Evolutionary conservation across 30 jellyfish, hydroid and myxozoan genomes (phyloP).

Genomic region (Clytia hemisphaerica): DNA sequence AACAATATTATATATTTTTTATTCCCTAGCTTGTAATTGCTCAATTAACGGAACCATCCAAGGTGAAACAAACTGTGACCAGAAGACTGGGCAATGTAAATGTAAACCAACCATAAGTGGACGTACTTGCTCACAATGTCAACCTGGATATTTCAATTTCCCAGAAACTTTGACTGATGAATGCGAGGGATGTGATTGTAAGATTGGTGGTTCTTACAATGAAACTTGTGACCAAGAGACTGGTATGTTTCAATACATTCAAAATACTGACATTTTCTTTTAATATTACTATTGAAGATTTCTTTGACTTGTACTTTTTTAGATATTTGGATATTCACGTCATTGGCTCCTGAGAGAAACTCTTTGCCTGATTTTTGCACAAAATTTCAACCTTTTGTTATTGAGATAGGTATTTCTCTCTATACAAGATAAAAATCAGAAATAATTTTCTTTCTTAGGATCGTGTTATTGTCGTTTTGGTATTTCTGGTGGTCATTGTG

Average conservation of each 20-base stretch:
- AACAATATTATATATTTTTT: too few species aligned
- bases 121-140: constrained; percentile 61
- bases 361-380: background rate
- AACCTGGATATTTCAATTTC: constrained; percentile 55
- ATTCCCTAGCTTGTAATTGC: constrained; percentile 64
- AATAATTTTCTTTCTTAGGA: constrained; percentile 25
- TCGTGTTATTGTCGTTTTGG: constrained; percentile 51
- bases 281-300: too few species aligned
- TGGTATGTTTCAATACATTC: too few species aligned
- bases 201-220: constrained; percentile 57
- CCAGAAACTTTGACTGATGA: constrained; percentile 36
- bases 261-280: too few species aligned
- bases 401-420: background rate
- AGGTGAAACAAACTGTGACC: constrained; percentile 37
- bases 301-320: too few species aligned
- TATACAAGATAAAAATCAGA: too few species aligned
- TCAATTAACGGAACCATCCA: constrained; percentile 38
- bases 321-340: background rate
- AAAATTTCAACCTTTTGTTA: background rate
- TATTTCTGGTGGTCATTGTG: constrained; percentile 43
- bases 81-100: constrained; percentile 60
- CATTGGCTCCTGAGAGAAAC: background rate
- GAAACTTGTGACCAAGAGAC: constrained; percentile 38
- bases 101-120: constrained; percentile 83
- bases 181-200: constrained; percentile 52